Base-by-base conservation (phyloP, 2,113 vertebrate genomes). In the Heterotilapia buettikoferi region DNA sequence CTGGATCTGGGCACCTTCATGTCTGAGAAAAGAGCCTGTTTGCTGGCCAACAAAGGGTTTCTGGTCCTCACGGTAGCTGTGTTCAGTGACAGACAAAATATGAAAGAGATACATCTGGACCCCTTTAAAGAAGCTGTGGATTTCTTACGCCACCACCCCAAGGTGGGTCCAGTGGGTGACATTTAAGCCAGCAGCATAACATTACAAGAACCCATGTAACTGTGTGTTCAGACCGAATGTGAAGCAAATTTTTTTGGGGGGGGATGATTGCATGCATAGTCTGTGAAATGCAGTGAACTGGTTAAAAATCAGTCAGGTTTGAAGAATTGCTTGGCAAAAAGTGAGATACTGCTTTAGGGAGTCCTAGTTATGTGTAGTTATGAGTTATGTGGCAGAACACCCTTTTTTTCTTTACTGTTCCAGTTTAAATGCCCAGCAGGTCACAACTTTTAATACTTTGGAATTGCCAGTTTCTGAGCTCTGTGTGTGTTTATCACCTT, bases 41-140 rank as follows among this genome's bases (percentile, higher is more conserved):
- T 96, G 79, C 86, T 96, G 83, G 94, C 95, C 53, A 86, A 73
- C 21, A 61, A 71, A 24, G 95, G 93, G 4, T 95, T 95, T 2
- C 54, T 95, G 59, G 93, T 94, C 38, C 80, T 96, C 38, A 73
- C 82, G 1, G 3, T 92, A 1, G 31, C 90, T 1, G 26, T 92
- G 24, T 88, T 83, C 19, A 82, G 33, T 6, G 36, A 81, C 43
- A 76, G 40, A 6, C 11, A 18, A 4, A 76, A 43, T 9, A 9
- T 71, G 9, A 24, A 47, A 36, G 18, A 56, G 38, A n/a, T 84
- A 6, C 47, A 88, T 13, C 76, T 95, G 87, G 94, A 95, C 53
- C 54, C 78, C 16, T 91, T 93, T 57, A 89, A 94, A 56, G 93
- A 94, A 36, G 93, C 91, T 0, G 38, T 94, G 2, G 5, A 53